These are phyloP conservation scores for Aradophagus sp. DNA, from an alignment of 1,140 invertebrate genomes.

Conservation along the genomic window DNA sequence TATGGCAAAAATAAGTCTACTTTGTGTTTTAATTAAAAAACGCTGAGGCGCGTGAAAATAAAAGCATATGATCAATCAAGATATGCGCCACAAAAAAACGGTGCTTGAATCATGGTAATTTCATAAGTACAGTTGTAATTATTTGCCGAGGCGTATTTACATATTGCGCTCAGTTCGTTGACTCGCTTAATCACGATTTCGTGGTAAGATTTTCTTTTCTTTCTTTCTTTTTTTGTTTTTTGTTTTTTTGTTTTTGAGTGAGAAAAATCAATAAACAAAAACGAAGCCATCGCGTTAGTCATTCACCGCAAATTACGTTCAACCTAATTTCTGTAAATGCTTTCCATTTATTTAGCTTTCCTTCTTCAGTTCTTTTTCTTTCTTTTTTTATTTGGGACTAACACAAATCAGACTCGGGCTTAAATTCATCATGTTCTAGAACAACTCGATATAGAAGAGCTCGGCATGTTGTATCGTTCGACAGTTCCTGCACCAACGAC, in stretches of 20 bases:
- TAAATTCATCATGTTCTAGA: slow-evolving; percentile 3
- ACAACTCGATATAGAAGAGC: slow-evolving; percentile 7
- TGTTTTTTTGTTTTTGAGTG: too few relatives aligned
- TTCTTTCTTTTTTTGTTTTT: too few relatives aligned
- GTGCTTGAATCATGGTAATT: slow-evolving; percentile 18
- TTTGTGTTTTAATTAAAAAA: too few relatives aligned
- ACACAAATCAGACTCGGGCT: neutral
- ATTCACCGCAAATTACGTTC: slow-evolving; percentile 16
- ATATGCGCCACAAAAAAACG: slow-evolving; percentile 1
- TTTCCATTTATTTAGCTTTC: too few relatives aligned
- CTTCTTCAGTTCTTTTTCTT: too few relatives aligned
- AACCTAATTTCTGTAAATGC: slow-evolving; percentile 14
- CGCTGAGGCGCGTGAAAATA: neutral
- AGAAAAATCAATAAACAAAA: slow-evolving; percentile 49
- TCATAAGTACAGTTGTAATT: slow-evolving; percentile 34
- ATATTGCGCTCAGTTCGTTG: slow-evolving; percentile 48
- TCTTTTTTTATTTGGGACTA: slow-evolving; percentile 3
- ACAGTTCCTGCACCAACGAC: slow-evolving; percentile 12
- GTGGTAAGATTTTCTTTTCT: slow-evolving; percentile 34
- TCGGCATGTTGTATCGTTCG: slow-evolving; percentile 31
- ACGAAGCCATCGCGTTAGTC: slow-evolving; percentile 17
- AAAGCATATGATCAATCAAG: slow-evolving; percentile 4
- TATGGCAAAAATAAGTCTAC: too few relatives aligned
- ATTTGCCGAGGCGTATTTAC: slow-evolving; percentile 22
- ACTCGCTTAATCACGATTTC: slow-evolving; percentile 40